Evolutionary conservation across 2,113 vertebrate genomes (phyloP), one percentile per base, ranked within the genome.

Genomic region (Zosterops hypoxanthus): DNA sequence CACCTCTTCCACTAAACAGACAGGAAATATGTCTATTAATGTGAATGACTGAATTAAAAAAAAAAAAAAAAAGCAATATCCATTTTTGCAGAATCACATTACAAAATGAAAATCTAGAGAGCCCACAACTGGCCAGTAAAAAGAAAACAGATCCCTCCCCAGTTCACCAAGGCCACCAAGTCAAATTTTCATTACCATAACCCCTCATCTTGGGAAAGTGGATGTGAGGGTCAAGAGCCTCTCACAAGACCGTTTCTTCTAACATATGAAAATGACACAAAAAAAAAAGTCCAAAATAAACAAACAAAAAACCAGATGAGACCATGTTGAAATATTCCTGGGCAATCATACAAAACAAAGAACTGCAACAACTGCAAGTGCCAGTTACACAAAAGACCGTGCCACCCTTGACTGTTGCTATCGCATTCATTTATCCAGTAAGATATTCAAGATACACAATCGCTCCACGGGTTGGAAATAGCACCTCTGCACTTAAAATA

Each of bases 311-410:
- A 3, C 4, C 31, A 71, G 19, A 26, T 15, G 70, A 66, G 56
- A 44, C 26, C 13, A 12, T 14, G 52, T 6, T 25, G 56, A 92
- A 93, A 78, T 31, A 55, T n/a, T 88, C 33, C 82, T 36, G 12
- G 10, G 44, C 4, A 88, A 70, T 39, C 3, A 2, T 11, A 53
- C 18, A 80, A 86, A 92, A 34, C 8, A 72, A 9, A 64, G 55
- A 80, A 65, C 47, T 33, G 39, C 34, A 83, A 53, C 5, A 44
- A 46, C 28, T 65, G 42, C 63, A 69, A 80, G 63, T 46, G 71
- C 47, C 63, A 29, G 83, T 49, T 71, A 55, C 46, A 56, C 0
- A 3, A 36, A 73, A 80, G 59, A 75, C 28, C 0, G 0, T 15
- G 19, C 39, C 85, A 86, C 26, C 71, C 76, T 66, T 36, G 28